Evolutionary conservation across 2,888 invertebrate genomes (phyloP).

Genomic region (Chrysomela aeneicollis): DNA sequence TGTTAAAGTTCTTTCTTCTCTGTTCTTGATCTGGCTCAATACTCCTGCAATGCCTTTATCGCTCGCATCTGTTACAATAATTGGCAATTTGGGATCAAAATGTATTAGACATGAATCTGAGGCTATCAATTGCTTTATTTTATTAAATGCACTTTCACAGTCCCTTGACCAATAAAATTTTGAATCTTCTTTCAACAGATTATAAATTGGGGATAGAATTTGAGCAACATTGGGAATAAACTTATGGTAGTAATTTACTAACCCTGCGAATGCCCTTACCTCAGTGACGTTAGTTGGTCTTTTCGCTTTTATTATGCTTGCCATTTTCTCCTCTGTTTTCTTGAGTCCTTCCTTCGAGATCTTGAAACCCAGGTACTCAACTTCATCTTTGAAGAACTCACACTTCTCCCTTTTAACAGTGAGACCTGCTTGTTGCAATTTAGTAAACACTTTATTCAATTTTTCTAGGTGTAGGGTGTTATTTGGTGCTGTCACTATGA

Average conservation of each 20-base stretch:
- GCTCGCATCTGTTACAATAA: slow-evolving; percentile 32
- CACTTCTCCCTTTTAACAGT: too few relatives aligned
- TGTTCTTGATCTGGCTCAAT: slow-evolving; percentile 25
- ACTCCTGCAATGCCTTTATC: slow-evolving; percentile 29
- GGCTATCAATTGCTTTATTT: slow-evolving; percentile 32
- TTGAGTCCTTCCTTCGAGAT: background rate
- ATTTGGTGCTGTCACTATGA: slow-evolving; percentile 46
- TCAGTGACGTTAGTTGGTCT: slow-evolving; percentile 26
- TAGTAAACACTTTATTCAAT: slow-evolving; percentile 46
- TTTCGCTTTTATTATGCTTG: slow-evolving; percentile 34
- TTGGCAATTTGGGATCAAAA: slow-evolving; percentile 36
- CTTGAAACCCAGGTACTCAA: slow-evolving; percentile 42
- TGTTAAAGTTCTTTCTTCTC: slow-evolving; percentile 29
- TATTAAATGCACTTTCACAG: slow-evolving; percentile 35
- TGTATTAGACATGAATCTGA: slow-evolving; percentile 33
- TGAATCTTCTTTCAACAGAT: slow-evolving; percentile 30
- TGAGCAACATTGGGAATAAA: slow-evolving; percentile 30
- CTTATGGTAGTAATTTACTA: too few relatives aligned
- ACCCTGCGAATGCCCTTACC: too few relatives aligned
- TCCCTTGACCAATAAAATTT: slow-evolving; percentile 33
- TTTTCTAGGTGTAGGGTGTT: slow-evolving; percentile 41
- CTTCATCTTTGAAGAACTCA: slow-evolving; percentile 49
- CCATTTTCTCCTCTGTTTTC: slow-evolving; percentile 34
- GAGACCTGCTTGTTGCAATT: slow-evolving; percentile 46
- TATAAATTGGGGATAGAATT: slow-evolving; percentile 30